Evolutionary conservation across 2,113 vertebrate genomes (phyloP).

Genomic region (Charadrius vociferus): DNA sequence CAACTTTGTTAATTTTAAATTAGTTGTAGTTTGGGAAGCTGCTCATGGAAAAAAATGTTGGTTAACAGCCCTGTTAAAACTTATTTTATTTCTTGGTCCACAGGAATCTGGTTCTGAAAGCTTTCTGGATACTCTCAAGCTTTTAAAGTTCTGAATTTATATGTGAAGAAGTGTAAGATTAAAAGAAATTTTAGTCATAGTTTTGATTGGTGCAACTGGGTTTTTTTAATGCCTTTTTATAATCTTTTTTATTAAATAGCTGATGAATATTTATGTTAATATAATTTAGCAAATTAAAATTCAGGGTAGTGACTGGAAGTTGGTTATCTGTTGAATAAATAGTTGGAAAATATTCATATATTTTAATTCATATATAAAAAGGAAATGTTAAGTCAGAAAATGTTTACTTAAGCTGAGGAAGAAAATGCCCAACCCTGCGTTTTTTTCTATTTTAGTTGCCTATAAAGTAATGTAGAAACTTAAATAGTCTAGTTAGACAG

Average conservation of each 20-base stretch:
- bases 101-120: not conserved
- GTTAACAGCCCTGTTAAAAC: not conserved
- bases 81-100: not conserved
- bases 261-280: not conserved
- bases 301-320: not conserved
- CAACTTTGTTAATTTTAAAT: not conserved
- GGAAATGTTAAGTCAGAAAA: not conserved
- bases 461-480: not conserved
- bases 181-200: not conserved
- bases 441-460: not conserved
- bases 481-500: not conserved
- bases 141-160: not conserved
- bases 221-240: not conserved
- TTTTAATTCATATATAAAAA: not conserved
- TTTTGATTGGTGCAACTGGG: not conserved
- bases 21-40: not conserved
- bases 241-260: not conserved
- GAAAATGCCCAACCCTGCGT: not conserved
- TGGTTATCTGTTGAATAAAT: not conserved
- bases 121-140: not conserved
- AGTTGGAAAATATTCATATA: not conserved
- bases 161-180: not conserved
- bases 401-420: not conserved
- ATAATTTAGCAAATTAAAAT: not conserved
- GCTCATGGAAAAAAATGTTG: not conserved